Evolutionary conservation across 2,888 invertebrate species (phyloP), one percentile per base, ranked within the genome.

Genomic region (Mesoligia furuncula): DNA sequence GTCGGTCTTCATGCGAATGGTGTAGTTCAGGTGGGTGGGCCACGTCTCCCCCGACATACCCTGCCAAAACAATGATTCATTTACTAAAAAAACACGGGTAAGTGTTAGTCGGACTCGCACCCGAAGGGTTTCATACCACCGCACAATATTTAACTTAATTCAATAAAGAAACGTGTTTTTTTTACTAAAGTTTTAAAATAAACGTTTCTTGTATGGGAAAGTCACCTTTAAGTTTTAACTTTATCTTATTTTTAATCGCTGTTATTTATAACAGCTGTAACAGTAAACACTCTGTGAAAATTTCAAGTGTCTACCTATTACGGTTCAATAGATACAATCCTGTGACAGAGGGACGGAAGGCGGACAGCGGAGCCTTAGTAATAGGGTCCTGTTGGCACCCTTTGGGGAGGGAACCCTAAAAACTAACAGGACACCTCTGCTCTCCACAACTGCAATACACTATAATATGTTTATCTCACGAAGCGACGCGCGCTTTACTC

Each of bases 1-100:
- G 1, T 91, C 85, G 7, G 89, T 87, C 24, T 94, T 94, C 79
- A 97, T 95, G 7, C 97, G 94, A 36, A 97, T 94, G 0, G 96
- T 95, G 89, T 97, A 97, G 57, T 93, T 90, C 6, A 97, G 88
- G 4, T 85, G 90, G 0, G 90, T 80, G 0, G 93, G 92, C 90
- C 88, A 91, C 0, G 76, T 74, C 0, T 83, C 84, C 0, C 73
- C 89, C 0, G 84, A 70, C 85, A 93, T 86, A 48, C 91, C 79
- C 95, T 95, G 88, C 7, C 31, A 66, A 81, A 6, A 70, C 13
- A 66, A 73, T 8, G 15, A 5, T 64, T 24, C 1, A 59, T 36
- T n/a, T 54, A 69, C 36, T 3, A n/a, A 31, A 36, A 68, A 48
- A 13, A 36, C 9, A 11, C 15, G 27, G 17, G 9, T 27, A 1